Conservation (phyloP, 2,888 invertebrate genomes). For the Dynastes tityus region DNA sequence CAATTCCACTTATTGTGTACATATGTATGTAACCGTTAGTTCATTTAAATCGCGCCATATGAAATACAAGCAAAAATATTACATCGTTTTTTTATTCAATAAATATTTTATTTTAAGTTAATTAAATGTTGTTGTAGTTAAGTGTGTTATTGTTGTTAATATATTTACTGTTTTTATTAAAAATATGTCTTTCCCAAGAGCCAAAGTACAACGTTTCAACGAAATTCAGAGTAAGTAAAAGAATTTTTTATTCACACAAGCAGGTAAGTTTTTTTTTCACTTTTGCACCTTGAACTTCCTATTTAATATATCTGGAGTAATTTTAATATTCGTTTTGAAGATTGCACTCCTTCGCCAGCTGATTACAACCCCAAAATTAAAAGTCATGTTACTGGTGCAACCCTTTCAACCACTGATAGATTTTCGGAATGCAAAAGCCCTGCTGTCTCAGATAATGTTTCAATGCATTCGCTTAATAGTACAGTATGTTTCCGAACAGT, state of each 20-base stretch:
- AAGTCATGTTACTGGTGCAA: conserved; percentile 62
- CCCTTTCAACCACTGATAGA: conserved; percentile 68
- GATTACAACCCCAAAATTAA: conserved; percentile 57
- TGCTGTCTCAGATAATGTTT: conserved; percentile 61
- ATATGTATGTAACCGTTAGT: conserved; percentile 37
- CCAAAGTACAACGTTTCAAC: conserved; percentile 74
- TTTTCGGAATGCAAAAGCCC: conserved; percentile 68
- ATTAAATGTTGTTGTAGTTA: conserved; percentile 1
- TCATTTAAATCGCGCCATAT: conserved; percentile 32
- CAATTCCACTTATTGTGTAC: conserved; percentile 11
- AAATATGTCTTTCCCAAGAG: conserved; percentile 74
- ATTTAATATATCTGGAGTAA: conserved; percentile 9
- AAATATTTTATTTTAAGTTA: conserved; percentile 1
- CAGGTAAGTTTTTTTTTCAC: background rate
- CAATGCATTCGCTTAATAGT: conserved; percentile 59
- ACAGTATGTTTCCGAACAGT: conserved; percentile 68
- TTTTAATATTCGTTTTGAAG: conserved; percentile 63
- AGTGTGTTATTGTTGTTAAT: conserved; percentile 10
- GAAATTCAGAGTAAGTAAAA: conserved; percentile 71
- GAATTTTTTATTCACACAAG: background rate
- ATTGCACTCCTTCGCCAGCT: conserved; percentile 72
- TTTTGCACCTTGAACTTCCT: conserved; percentile 30
- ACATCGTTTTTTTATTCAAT: background rate
- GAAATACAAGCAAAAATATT: background rate
- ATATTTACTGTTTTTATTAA: conserved; percentile 9